Evolutionary conservation across 1,140 invertebrate species (phyloP).

Genomic region (Drosophila sp.): DNA sequence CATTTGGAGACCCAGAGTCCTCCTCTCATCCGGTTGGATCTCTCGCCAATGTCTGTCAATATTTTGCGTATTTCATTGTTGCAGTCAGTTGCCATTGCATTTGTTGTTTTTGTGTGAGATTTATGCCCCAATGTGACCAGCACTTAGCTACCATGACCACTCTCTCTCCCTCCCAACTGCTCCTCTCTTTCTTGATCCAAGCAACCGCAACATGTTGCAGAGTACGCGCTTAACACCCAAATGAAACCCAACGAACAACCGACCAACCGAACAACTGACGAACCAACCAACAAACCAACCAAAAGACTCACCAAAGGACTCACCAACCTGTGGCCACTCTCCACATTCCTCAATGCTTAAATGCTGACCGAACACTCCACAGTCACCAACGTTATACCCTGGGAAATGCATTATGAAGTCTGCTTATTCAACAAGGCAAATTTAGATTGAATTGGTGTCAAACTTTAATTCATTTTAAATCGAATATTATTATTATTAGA

Average conservation of each 20-base stretch:
- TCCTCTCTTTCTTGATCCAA: slow-evolving; percentile 8
- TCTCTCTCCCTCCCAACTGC: background rate
- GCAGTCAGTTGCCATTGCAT: slow-evolving; percentile 44
- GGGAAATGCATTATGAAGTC: background rate
- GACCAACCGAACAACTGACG: background rate
- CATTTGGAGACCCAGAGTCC: slow-evolving; percentile 52
- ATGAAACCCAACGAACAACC: slow-evolving; percentile 27
- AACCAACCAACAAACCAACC: slow-evolving; percentile 13
- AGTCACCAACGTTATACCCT: slow-evolving; percentile 29
- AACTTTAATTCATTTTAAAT: no score
- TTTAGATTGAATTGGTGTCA: no score
- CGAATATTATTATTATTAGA: no score
- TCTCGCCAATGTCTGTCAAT: slow-evolving; percentile 62
- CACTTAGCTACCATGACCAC: slow-evolving; percentile 14
- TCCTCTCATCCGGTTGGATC: background rate
- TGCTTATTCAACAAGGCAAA: background rate
- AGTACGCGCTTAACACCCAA: slow-evolving; percentile 48
- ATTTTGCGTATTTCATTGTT: slow-evolving; percentile 82
- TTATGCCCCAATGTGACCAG: slow-evolving; percentile 53
- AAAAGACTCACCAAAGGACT: slow-evolving; percentile 39
- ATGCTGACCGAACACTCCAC: slow-evolving; percentile 44
- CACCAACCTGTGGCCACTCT: slow-evolving; percentile 74
- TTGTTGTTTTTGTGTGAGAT: slow-evolving; percentile 54
- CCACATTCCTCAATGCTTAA: slow-evolving; percentile 71
- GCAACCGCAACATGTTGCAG: slow-evolving; percentile 74